These are phyloP conservation scores for Oxytorus armatus DNA, from an alignment of 2,888 invertebrate species.

Conservation along the genomic window DNA sequence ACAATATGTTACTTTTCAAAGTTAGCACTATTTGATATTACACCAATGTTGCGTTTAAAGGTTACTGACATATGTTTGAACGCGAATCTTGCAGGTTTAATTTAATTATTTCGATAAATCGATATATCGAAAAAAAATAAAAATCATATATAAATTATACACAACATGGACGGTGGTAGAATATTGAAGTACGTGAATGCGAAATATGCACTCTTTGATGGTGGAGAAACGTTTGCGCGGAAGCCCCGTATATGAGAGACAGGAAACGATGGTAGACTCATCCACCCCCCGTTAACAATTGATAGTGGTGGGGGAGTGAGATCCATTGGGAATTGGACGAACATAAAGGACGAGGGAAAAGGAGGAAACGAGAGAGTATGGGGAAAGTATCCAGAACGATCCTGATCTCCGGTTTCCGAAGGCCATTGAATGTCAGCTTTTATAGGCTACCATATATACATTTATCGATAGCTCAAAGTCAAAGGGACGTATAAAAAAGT, in stretches of 20 bases:
- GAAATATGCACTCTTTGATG: background rate
- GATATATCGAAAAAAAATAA: too few relatives aligned
- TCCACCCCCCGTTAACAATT: background rate
- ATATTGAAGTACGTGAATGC: too few relatives aligned
- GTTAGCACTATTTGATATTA: too few relatives aligned
- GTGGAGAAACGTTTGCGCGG: background rate
- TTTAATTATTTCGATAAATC: too few relatives aligned
- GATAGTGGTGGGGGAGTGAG: background rate
- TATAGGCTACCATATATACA: background rate
- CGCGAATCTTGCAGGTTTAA: too few relatives aligned
- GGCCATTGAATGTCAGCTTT: too few relatives aligned
- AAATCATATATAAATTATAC: too few relatives aligned
- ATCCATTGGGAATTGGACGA: background rate
- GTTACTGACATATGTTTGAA: too few relatives aligned
- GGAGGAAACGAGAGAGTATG: background rate
- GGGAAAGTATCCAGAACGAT: background rate
- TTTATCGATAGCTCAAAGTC: background rate
- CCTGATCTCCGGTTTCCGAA: slow-evolving; percentile 1
- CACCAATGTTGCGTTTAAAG: too few relatives aligned
- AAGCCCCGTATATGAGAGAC: background rate
- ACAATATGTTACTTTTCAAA: too few relatives aligned
- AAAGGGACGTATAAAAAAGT: background rate
- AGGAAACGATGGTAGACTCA: background rate
- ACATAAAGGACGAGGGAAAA: background rate
- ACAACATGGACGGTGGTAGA: too few relatives aligned